These are phyloP conservation scores for Arenicola marina DNA, from an alignment of 2,888 invertebrate species.

Conservation along the genomic window DNA sequence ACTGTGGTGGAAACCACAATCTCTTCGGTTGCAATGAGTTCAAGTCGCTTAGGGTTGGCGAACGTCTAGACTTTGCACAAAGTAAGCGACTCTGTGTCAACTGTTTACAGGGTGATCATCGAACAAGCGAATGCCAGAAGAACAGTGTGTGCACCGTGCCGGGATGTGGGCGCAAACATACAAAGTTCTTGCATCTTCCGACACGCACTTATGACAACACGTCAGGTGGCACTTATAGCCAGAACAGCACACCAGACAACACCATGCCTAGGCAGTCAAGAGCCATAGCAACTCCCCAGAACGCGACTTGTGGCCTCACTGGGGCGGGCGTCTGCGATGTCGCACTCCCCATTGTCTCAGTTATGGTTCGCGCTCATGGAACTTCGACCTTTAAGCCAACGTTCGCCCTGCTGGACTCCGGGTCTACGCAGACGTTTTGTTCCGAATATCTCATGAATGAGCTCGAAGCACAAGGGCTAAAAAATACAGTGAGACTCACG, in stretches of 20 bases:
- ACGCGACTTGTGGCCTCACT: no score
- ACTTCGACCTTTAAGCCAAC: neutral
- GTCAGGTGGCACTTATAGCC: neutral
- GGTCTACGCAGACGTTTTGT: neutral
- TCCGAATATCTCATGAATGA: neutral
- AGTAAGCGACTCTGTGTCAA: neutral
- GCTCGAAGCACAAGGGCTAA: neutral
- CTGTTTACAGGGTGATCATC: no score
- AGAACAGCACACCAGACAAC: neutral
- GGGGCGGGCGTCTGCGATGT: no score
- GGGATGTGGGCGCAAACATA: neutral
- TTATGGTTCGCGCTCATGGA: neutral
- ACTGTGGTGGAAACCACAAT: neutral
- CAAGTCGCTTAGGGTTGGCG: neutral
- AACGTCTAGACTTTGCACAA: neutral
- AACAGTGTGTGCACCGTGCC: neutral
- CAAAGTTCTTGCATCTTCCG: neutral
- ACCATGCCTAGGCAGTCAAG: neutral
- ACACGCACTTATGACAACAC: neutral
- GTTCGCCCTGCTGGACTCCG: neutral
- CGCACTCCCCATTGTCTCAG: no score
- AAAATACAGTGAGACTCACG: neutral
- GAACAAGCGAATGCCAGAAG: neutral
- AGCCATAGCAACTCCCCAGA: neutral
- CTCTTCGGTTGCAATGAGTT: neutral